phyloP scores from a whole-genome alignment of 1,140 invertebrate genomes.

The Whitmania pigra region DNA sequence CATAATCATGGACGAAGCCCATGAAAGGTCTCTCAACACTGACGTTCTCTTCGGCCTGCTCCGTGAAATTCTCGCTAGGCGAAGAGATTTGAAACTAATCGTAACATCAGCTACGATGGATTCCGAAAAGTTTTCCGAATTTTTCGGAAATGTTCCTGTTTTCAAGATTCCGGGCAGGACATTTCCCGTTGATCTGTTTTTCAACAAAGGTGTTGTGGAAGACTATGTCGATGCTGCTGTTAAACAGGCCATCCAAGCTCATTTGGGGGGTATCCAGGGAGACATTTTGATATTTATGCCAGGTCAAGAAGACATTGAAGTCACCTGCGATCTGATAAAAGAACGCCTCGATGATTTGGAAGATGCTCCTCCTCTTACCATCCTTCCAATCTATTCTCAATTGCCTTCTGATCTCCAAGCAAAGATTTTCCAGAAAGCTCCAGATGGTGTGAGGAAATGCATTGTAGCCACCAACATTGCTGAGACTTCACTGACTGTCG shows the following conservation, averaged over 20 bases:
- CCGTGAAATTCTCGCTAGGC: constrained; percentile 77
- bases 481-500: constrained; percentile 69
- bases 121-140: constrained; percentile 87
- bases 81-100: constrained; percentile 91
- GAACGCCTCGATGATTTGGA: constrained; percentile 78
- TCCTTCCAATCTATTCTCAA: constrained; percentile 97
- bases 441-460: constrained; percentile 82
- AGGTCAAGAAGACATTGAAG: constrained; percentile 98
- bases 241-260: constrained; percentile 91
- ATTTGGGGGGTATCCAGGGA: constrained; percentile 70
- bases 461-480: constrained; percentile 99
- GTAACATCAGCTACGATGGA: constrained; percentile 99
- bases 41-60: constrained; percentile 95
- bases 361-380: constrained; percentile 78
- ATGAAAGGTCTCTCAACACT: constrained; percentile 89
- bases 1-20: constrained; percentile 98
- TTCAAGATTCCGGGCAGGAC: constrained; percentile 93
- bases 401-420: constrained; percentile 94
- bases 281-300: constrained; percentile 99
- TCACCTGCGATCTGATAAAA: constrained; percentile 86
- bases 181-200: constrained; percentile 79
- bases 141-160: constrained; percentile 95
- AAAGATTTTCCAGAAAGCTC: constrained; percentile 95
- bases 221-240: constrained; percentile 98
- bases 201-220: constrained; percentile 87